phyloP scores from a whole-genome alignment of 2,113 vertebrate species.

The Morone chrysops region DNA sequence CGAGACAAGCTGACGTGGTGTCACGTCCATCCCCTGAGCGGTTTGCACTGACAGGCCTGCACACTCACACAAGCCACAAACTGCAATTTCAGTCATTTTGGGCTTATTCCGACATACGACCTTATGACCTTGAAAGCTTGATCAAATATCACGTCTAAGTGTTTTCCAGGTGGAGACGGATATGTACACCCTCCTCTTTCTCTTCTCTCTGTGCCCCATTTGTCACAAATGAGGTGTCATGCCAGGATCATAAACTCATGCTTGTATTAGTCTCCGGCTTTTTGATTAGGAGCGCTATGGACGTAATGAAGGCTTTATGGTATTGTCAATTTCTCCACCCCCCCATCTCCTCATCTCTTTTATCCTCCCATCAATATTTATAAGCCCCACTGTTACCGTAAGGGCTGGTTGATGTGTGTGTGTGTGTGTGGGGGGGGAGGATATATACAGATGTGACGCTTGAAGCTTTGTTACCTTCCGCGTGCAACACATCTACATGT shows the following conservation, averaged over 20 bases:
- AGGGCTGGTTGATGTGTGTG: constrained; percentile 20
- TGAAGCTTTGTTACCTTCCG: constrained; percentile 17
- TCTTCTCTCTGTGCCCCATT: not conserved
- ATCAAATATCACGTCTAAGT: constrained; percentile 1
- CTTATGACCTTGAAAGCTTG: constrained; percentile 51
- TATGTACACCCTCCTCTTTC: not conserved
- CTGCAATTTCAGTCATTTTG: constrained; percentile 29
- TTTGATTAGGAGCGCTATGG: constrained; percentile 47
- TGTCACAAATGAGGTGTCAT: constrained; percentile 1
- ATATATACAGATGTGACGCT: constrained; percentile 33
- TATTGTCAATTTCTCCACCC: constrained; percentile 51
- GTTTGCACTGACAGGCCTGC: constrained; percentile 27
- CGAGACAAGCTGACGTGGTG: constrained; percentile 36
- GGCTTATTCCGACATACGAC: constrained; percentile 8
- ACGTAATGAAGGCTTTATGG: constrained; percentile 53
- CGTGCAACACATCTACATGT: constrained; percentile 16
- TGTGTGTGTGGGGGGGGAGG: not conserved
- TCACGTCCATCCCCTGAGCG: constrained; percentile 48
- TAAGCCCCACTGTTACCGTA: constrained; percentile 44
- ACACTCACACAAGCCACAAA: constrained; percentile 17
- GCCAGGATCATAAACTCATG: constrained; percentile 28
- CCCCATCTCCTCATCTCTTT: constrained; percentile 48
- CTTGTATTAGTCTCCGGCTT: constrained; percentile 17
- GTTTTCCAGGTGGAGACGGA: not conserved
- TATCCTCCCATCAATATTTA: constrained; percentile 68